These are phyloP conservation scores for Psittacula derbiana DNA, from an alignment of 2,797 vertebrate genomes.

Conservation along the genomic window DNA sequence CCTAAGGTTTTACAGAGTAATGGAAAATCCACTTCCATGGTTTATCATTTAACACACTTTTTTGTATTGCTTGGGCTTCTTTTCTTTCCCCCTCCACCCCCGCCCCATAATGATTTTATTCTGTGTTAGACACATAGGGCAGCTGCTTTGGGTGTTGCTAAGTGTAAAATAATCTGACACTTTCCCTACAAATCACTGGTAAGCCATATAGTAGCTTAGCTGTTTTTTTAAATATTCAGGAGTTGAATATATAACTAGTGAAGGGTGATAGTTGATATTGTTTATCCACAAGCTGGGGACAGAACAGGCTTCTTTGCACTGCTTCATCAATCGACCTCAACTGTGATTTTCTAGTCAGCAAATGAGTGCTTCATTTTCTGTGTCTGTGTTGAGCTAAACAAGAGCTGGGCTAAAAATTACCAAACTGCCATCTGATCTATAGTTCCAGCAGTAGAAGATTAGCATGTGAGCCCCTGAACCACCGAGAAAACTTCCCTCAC, in stretches of 20 bases:
- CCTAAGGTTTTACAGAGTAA: conserved; percentile 67
- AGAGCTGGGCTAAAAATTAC: conserved; percentile 70
- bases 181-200: conserved; percentile 45
- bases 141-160: conserved; percentile 44
- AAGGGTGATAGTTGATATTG: conserved; percentile 74
- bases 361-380: conserved; percentile 75
- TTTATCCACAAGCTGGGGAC: conserved; percentile 71
- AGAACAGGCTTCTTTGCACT: conserved; percentile 80
- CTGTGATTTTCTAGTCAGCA: conserved; percentile 79
- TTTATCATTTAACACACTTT: conserved; percentile 39
- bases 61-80: conserved; percentile 38
- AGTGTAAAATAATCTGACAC: conserved; percentile 69
- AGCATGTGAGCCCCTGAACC: conserved; percentile 7
- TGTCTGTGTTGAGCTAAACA: conserved; percentile 61
- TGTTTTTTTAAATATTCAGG: conserved; percentile 71
- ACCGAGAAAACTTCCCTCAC: conserved; percentile 40
- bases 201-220: conserved; percentile 66
- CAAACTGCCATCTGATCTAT: conserved; percentile 69
- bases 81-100: neutral
- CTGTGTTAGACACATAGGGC: conserved; percentile 30
- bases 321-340: conserved; percentile 81
- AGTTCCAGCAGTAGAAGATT: conserved; percentile 60
- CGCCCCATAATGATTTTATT: conserved; percentile 37
- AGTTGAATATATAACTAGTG: conserved; percentile 74
- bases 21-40: conserved; percentile 56